A percentile compares a stretch with the other conserved stretches of the same genome.
Conservation (phyloP, 2,797 vertebrate species). For the Orestias chungarensis region DNA sequence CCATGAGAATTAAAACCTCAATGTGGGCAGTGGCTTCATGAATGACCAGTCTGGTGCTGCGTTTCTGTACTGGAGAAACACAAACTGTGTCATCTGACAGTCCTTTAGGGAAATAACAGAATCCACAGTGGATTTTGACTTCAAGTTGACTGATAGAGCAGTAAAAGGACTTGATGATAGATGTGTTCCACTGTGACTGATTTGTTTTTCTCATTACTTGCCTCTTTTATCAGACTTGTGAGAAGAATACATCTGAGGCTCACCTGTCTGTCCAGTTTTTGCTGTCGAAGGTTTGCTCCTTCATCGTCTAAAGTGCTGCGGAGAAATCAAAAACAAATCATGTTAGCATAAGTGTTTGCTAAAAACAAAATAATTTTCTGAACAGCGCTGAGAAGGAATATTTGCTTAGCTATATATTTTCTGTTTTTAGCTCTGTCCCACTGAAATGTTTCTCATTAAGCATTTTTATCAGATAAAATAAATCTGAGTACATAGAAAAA, state of each 20-base stretch:
- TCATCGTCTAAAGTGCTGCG: constrained; percentile 97
- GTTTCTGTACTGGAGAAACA: not conserved
- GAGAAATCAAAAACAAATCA: constrained; percentile 18
- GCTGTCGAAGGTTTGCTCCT: constrained; percentile 93
- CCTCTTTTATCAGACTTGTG: constrained; percentile 7
- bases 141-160: constrained; percentile 18
- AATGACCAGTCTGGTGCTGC: not conserved
- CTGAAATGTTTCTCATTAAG: not conserved
- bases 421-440: not conserved
- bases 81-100: not conserved
- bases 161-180: constrained; percentile 16
- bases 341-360: constrained; percentile 3
- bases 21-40: not conserved
- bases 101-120: constrained; percentile 14
- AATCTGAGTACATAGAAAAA: not conserved
- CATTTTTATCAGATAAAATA: not conserved
- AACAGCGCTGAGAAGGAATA: not conserved
- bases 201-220: constrained; percentile 21
- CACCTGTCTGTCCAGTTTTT: constrained; percentile 98
- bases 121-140: not conserved
- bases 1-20: not conserved
- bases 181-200: constrained; percentile 17
- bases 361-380: not conserved
- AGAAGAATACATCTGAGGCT: constrained; percentile 26
- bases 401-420: no score